A percentile compares a stretch with the other conserved stretches of the same genome.
Conservation (phyloP, 1,140 invertebrate genomes). For the Zaprionus kolodkinae region DNA sequence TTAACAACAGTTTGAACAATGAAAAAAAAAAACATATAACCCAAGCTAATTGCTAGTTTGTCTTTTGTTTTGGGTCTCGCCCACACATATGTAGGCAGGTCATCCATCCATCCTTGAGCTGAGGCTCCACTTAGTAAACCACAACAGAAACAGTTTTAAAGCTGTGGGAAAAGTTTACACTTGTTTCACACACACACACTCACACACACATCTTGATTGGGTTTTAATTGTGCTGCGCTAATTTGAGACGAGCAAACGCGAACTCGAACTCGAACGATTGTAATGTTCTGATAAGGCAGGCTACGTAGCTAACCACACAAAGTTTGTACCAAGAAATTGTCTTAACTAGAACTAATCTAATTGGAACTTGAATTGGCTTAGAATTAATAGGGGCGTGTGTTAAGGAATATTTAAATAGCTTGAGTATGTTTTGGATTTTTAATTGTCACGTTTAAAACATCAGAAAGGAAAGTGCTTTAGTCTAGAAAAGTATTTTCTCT, state of each 20-base stretch:
- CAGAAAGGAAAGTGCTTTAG: neutral
- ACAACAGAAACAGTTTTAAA: constrained; percentile 55
- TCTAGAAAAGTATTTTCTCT: too few species aligned
- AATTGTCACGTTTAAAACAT: neutral
- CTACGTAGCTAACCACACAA: neutral
- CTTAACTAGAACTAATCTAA: constrained; percentile 32
- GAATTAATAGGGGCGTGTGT: constrained; percentile 38
- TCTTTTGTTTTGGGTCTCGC: constrained; percentile 54
- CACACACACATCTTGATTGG: constrained; percentile 59
- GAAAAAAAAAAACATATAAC: constrained; percentile 48
- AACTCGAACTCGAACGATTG: constrained; percentile 34
- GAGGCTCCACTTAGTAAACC: constrained; percentile 36
- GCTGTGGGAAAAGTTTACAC: constrained; percentile 70
- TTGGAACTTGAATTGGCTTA: constrained; percentile 39
- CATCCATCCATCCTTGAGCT: constrained; percentile 19
- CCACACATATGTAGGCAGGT: constrained; percentile 26
- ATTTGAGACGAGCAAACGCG: constrained; percentile 55
- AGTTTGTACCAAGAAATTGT: constrained; percentile 14
- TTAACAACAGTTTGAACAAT: constrained; percentile 57
- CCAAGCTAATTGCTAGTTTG: constrained; percentile 73
- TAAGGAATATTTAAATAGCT: constrained; percentile 6
- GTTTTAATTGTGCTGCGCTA: constrained; percentile 68
- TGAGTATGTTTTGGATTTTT: neutral
- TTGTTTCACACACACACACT: constrained; percentile 39
- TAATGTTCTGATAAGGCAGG: constrained; percentile 42